Base-by-base conservation (phyloP, 1,140 invertebrate species). In the Drosophila micromelanica region DNA sequence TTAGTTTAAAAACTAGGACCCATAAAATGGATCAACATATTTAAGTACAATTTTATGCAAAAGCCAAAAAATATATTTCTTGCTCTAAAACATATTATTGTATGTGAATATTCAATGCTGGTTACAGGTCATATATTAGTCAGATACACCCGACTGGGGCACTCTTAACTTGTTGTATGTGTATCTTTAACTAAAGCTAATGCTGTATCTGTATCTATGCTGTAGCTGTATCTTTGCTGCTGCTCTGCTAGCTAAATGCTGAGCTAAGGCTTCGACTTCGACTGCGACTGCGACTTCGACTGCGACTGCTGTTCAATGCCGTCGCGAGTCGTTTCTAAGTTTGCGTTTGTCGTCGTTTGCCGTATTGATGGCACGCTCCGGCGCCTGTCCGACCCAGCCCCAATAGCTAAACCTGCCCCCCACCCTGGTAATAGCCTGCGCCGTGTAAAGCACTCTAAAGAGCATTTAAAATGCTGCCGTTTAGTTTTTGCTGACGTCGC, bases 351-450 rank as follows among this genome's bases (percentile, higher is more conserved):
- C 82, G 82, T 87, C 74, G 75, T 86, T 86, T 85, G 80, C 73
- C 81, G 76, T 86, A 86, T 86, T 87, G 78, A 87, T 87, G 75
- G 78, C 84, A 87, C 82, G 82, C 82, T 89, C 68, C 68, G 79
- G 59, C 81, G 84, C 81, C 75, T 68, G 51, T 62, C 13, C 59
- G 57, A 52, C 56, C 30, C 59, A 43, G 40, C 73, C 32, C 62
- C 60, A 51, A 20, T 30, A 45, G 5, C 40, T 15, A 48, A 23
- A 13, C 20, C 5, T 4, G n/a, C 38, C 15, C 20, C 23, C 27
- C 2, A 0, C 17, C 30, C 11, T 23, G 42, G 23, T n/a, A 2
- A 7, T 5, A 8, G n/a, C 2, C 11, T 23, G 30, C 38, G 8
- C 48, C 38, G 42, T 32, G 32, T 32, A 38, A 40, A 8, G 15